Conservation (phyloP, 2,888 invertebrate genomes). For the Eubasilissa splendida region DNA sequence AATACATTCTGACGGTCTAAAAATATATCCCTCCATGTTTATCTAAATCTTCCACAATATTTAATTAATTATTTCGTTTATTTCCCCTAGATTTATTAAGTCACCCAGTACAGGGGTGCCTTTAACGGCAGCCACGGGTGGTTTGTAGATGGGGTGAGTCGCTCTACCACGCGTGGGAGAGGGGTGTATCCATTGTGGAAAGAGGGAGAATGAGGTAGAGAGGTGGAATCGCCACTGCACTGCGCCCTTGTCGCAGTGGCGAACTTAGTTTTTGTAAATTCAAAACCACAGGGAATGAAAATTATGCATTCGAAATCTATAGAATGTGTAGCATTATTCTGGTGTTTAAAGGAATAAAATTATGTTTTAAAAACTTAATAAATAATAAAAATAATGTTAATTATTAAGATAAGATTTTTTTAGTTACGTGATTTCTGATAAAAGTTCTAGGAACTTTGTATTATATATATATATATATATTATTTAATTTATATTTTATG, state of each 20-base stretch:
- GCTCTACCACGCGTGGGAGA: not conserved
- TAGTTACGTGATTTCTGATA: no score
- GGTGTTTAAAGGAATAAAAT: no score
- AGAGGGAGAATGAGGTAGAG: not conserved
- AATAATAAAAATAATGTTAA: no score
- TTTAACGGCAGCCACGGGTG: not conserved
- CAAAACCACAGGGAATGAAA: conserved; percentile 7
- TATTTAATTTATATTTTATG: no score
- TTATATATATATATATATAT: no score
- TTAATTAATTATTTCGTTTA: not conserved
- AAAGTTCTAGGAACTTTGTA: no score
- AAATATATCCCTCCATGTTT: no score
- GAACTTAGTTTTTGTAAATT: conserved; percentile 4
- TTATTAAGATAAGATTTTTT: no score
- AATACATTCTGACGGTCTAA: no score
- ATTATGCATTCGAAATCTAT: conserved; percentile 14
- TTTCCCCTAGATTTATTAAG: not conserved
- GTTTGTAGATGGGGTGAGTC: not conserved
- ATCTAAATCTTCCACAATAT: not conserved
- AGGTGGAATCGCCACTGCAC: conserved; percentile 15
- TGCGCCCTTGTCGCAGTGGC: conserved; percentile 36
- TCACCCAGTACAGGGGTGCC: conserved; percentile 18
- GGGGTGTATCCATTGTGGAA: not conserved
- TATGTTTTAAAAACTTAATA: no score
- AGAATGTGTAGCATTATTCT: not conserved